These are phyloP conservation scores for Sesamia nonagrioides DNA, from an alignment of 1,140 invertebrate genomes.

Conservation along the genomic window DNA sequence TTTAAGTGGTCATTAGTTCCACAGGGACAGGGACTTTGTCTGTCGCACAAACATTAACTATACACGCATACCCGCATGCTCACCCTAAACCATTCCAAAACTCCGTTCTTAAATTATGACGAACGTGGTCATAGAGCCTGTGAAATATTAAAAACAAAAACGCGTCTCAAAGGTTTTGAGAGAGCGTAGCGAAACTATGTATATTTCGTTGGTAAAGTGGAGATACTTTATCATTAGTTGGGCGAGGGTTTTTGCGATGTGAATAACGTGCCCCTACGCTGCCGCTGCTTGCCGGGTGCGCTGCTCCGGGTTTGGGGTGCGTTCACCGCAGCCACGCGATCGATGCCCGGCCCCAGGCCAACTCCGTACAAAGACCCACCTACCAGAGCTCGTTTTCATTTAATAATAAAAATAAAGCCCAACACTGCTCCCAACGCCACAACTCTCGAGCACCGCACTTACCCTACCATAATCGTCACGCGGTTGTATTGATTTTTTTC, in stretches of 20 bases:
- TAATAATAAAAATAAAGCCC: slow-evolving; percentile 59
- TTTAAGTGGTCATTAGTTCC: slow-evolving; percentile 83
- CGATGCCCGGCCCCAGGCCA: slow-evolving; percentile 72
- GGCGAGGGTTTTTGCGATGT: slow-evolving; percentile 65
- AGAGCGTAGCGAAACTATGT: slow-evolving; percentile 19
- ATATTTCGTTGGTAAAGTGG: slow-evolving; percentile 46
- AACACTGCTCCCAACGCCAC: slow-evolving; percentile 31
- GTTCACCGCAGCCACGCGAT: slow-evolving; percentile 77
- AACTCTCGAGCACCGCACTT: slow-evolving; percentile 19
- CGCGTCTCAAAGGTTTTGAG: slow-evolving; percentile 28
- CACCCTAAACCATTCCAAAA: slow-evolving; percentile 53
- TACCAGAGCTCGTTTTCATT: slow-evolving; percentile 67
- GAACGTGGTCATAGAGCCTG: slow-evolving; percentile 7
- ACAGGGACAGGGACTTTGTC: slow-evolving; percentile 73
- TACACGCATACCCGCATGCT: slow-evolving; percentile 67
- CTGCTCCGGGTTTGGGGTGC: slow-evolving; percentile 74
- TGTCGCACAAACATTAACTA: slow-evolving; percentile 77
- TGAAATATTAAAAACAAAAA: slow-evolving; percentile 43
- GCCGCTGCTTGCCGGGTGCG: slow-evolving; percentile 63
- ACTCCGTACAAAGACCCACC: slow-evolving; percentile 64
- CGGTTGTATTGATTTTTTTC: slow-evolving; percentile 42
- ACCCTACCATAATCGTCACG: slow-evolving; percentile 41
- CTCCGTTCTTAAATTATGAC: slow-evolving; percentile 53
- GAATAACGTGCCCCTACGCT: slow-evolving; percentile 54
- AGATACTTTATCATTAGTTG: slow-evolving; percentile 67